phyloP scores from a whole-genome alignment of 2,113 vertebrate species.

The Poeciliopsis turrubarensis region DNA sequence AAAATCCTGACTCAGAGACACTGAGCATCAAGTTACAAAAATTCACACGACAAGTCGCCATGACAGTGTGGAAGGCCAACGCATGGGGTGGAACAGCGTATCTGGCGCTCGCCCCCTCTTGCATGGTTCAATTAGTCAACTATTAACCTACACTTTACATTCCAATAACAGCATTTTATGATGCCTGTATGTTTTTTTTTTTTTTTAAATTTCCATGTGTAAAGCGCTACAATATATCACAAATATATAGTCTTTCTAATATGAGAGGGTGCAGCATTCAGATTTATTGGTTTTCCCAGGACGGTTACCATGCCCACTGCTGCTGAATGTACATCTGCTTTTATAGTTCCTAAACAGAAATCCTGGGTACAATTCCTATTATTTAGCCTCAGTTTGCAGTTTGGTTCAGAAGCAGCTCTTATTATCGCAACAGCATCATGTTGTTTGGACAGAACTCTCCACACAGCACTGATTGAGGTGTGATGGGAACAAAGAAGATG shows the following conservation, averaged over 20 bases:
- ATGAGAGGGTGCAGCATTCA: not conserved
- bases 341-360: conserved; percentile 28
- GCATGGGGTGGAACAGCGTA: no score
- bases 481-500: conserved; percentile 9
- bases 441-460: conserved; percentile 15
- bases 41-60: no score
- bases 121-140: no score
- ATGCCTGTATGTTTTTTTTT: no score
- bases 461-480: conserved; percentile 10
- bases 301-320: conserved; percentile 29
- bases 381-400: conserved; percentile 8
- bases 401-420: conserved; percentile 38
- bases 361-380: conserved; percentile 27
- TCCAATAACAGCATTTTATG: no score
- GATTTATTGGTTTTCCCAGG: conserved; percentile 12
- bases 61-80: no score
- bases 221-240: not conserved
- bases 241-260: not conserved
- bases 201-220: no score
- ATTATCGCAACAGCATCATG: conserved; percentile 19
- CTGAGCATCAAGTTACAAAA: no score
- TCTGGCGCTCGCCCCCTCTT: no score
- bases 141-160: no score
- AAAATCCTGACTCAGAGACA: no score
- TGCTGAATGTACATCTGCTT: conserved; percentile 23